Evolutionary conservation across 2,888 invertebrate species (phyloP).

Genomic region (Trichogramma dendrolimi): DNA sequence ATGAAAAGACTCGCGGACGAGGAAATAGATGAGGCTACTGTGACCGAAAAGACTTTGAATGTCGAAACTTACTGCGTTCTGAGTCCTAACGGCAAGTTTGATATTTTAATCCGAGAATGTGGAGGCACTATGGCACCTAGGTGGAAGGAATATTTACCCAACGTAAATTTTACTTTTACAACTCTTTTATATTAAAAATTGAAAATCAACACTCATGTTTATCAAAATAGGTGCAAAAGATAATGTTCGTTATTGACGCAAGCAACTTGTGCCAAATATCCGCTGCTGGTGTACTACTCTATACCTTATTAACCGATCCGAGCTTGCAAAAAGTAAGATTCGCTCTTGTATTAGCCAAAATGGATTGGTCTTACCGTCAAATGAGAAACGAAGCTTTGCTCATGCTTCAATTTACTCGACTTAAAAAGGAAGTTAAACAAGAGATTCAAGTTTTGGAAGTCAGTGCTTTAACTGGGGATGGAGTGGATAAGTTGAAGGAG

Average conservation of each 20-base stretch:
- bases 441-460: constrained; percentile 69
- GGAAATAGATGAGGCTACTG: constrained; percentile 70
- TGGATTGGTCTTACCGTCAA: constrained; percentile 81
- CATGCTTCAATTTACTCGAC: constrained; percentile 72
- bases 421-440: constrained; percentile 67
- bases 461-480: constrained; percentile 69
- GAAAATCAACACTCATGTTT: background rate
- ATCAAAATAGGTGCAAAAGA: constrained; percentile 43
- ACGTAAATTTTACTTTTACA: constrained; percentile 40
- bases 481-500: constrained; percentile 63
- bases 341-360: constrained; percentile 69
- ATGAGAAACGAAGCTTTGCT: constrained; percentile 81
- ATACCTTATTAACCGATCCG: constrained; percentile 73
- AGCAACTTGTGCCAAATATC: constrained; percentile 84
- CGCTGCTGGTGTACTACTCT: constrained; percentile 75
- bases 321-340: constrained; percentile 65
- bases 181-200: background rate
- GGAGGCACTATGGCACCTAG: constrained; percentile 80
- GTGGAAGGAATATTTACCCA: constrained; percentile 73
- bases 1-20: constrained; percentile 71
- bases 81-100: constrained; percentile 55
- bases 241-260: constrained; percentile 78
- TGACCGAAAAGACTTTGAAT: constrained; percentile 76
- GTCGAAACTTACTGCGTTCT: constrained; percentile 70
- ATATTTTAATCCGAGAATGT: constrained; percentile 66